Conservation (phyloP, 2,797 vertebrate species). For the Bradypodion ventrale region DNA sequence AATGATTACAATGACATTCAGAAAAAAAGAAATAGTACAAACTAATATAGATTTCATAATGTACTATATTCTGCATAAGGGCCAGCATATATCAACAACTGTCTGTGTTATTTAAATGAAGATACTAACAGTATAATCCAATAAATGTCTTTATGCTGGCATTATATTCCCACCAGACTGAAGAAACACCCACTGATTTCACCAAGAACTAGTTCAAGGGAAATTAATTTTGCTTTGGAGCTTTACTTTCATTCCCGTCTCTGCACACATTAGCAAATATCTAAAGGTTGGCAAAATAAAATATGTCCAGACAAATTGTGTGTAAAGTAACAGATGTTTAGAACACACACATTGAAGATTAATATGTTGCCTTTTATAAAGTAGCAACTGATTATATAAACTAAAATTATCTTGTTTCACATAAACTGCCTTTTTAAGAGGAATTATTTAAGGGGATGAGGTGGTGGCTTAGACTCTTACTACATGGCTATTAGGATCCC, state of each 20-base stretch:
- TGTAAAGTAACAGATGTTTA: conserved; percentile 33
- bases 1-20: conserved; percentile 50
- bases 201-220: neutral
- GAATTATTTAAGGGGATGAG: neutral
- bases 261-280: conserved; percentile 41
- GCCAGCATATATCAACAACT: conserved; percentile 17
- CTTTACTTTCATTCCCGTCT: neutral
- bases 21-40: conserved; percentile 41
- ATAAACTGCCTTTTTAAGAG: neutral
- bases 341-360: conserved; percentile 15
- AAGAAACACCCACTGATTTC: neutral
- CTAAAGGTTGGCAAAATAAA: conserved; percentile 27
- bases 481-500: neutral
- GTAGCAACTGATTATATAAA: conserved; percentile 3
- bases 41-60: conserved; percentile 33
- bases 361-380: neutral
- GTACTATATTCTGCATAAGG: neutral
- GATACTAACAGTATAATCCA: neutral
- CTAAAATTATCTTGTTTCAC: neutral
- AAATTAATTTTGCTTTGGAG: neutral
- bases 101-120: conserved; percentile 23
- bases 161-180: neutral
- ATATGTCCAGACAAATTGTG: conserved; percentile 31
- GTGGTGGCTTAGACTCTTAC: neutral
- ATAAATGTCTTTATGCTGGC: neutral